Conservation (phyloP, 2,888 invertebrate species). For the Achlya flavicornis region DNA sequence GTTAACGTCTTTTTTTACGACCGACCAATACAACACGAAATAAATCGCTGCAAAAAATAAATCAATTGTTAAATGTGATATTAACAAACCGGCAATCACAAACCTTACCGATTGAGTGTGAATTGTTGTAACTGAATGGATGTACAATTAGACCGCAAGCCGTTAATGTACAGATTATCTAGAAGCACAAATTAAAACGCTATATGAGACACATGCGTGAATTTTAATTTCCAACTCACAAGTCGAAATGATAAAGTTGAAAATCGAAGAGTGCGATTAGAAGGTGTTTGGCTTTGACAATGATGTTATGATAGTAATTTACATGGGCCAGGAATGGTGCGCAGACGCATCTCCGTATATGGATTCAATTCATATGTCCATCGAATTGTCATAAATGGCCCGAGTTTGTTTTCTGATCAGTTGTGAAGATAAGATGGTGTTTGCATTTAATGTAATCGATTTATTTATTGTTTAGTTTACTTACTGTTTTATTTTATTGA, state of each 20-base stretch:
- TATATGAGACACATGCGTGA: not conserved
- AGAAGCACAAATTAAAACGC: constrained; percentile 31
- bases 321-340: constrained; percentile 51
- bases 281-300: constrained; percentile 45
- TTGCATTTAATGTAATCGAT: constrained; percentile 10
- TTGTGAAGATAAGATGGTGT: constrained; percentile 7
- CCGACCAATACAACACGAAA: constrained; percentile 9
- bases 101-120: constrained; percentile 39
- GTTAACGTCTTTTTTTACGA: constrained; percentile 26
- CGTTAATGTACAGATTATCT: constrained; percentile 57
- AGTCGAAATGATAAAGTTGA: constrained; percentile 20
- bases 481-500: not conserved
- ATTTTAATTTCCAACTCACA: not conserved
- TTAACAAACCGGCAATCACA: constrained; percentile 39
- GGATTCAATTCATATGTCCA: constrained; percentile 46
- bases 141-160: constrained; percentile 47
- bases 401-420: constrained; percentile 46
- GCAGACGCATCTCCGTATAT: constrained; percentile 47
- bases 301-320: constrained; percentile 60
- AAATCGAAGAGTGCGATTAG: constrained; percentile 21
- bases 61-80: constrained; percentile 28
- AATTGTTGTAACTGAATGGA: constrained; percentile 61
- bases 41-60: constrained; percentile 21
- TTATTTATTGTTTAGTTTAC: constrained; percentile 10
- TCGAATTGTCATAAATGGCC: constrained; percentile 53